These are phyloP conservation scores for Nomada fucata DNA, from an alignment of 2,888 invertebrate species.

Conservation along the genomic window DNA sequence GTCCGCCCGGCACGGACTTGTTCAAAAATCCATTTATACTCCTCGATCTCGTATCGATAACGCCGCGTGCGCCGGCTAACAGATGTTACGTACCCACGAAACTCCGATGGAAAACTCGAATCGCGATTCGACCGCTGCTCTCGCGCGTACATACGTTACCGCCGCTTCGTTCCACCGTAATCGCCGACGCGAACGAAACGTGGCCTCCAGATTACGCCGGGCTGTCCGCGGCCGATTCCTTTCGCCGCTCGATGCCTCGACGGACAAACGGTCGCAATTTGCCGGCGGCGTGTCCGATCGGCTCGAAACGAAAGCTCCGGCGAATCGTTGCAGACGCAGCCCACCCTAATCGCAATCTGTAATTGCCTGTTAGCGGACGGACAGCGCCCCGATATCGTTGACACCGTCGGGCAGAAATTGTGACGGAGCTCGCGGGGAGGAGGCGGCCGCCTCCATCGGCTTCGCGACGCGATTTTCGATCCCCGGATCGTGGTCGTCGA, in stretches of 20 bases:
- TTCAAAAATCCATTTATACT: not conserved
- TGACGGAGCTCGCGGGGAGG: conserved; percentile 43
- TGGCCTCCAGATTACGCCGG: not conserved
- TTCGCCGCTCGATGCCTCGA: not conserved
- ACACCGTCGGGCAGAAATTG: conserved; percentile 64
- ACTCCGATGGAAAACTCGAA: not conserved
- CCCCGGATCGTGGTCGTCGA: conserved; percentile 44
- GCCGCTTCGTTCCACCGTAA: not conserved
- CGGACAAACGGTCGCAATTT: conserved; percentile 52
- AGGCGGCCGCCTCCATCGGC: not conserved
- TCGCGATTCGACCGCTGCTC: not conserved
- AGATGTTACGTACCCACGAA: not conserved
- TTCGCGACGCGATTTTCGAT: conserved; percentile 40
- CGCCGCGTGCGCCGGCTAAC: not conserved
- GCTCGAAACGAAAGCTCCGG: conserved; percentile 39
- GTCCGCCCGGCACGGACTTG: not conserved
- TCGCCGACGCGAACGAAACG: not conserved
- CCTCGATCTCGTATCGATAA: conserved; percentile 2
- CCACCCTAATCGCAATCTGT: conserved; percentile 68
- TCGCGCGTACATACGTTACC: not conserved
- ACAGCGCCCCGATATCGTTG: conserved; percentile 64
- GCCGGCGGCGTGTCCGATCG: conserved; percentile 3
- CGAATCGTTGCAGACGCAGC: conserved; percentile 58
- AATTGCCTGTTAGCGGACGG: conserved; percentile 68
- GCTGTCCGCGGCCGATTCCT: not conserved